phyloP scores from a whole-genome alignment of 2,888 invertebrate species.

The Cetonia aurata region DNA sequence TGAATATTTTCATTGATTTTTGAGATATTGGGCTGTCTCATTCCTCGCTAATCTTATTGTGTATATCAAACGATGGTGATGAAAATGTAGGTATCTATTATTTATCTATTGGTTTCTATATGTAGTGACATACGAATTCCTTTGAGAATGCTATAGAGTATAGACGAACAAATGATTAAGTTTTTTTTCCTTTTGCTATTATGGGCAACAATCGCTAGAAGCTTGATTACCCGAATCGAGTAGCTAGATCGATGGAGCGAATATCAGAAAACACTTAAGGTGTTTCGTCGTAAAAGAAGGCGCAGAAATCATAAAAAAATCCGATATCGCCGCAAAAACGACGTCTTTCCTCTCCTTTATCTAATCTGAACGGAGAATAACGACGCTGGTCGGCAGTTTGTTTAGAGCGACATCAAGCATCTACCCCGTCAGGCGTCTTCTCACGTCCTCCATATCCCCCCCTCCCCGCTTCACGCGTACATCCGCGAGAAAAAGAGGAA shows the following conservation, averaged over 20 bases:
- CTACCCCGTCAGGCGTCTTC: not conserved
- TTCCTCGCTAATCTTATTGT: too few species aligned
- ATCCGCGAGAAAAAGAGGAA: slow-evolving; percentile 14
- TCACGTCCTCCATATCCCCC: not conserved
- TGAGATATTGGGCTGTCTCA: too few species aligned
- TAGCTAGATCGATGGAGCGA: slow-evolving; percentile 22
- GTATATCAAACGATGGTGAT: too few species aligned
- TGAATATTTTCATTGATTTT: too few species aligned
- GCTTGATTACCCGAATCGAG: not conserved
- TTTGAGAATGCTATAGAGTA: too few species aligned
- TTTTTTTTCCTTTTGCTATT: too few species aligned
- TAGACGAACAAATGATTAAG: too few species aligned
- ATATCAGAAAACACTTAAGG: slow-evolving; percentile 38
- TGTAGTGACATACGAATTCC: too few species aligned
- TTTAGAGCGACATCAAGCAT: slow-evolving; percentile 23
- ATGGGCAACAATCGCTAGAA: too few species aligned
- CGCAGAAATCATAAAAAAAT: slow-evolving; percentile 33
- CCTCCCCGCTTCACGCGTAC: not conserved
- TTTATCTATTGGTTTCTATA: too few species aligned
- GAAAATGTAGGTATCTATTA: too few species aligned
- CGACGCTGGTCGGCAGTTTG: slow-evolving; percentile 33
- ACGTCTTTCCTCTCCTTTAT: slow-evolving; percentile 25
- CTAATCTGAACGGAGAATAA: slow-evolving; percentile 28
- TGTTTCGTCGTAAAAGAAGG: slow-evolving; percentile 21
- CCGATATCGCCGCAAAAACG: slow-evolving; percentile 20